phyloP scores from a whole-genome alignment of 64 coral and sea anemone genomes.

The Montipora sp. region DNA sequence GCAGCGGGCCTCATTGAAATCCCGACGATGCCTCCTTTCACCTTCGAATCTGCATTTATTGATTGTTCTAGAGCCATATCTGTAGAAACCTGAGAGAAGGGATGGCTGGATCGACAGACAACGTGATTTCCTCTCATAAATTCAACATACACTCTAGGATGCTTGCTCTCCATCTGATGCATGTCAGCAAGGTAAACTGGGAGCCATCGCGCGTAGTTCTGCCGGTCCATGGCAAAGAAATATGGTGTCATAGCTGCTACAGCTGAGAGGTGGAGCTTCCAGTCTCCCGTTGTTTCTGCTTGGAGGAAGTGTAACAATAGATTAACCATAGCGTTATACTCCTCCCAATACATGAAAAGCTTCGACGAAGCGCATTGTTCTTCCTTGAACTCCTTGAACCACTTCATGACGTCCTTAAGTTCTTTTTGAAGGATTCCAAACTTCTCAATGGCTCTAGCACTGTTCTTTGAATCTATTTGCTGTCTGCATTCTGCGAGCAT shows the following conservation, averaged over 20 bases:
- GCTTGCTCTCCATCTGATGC: too few relatives aligned
- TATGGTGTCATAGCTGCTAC: slow-evolving; percentile 36
- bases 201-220: slow-evolving; percentile 46
- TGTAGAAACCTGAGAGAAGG: too few relatives aligned
- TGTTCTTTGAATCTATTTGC: too few relatives aligned
- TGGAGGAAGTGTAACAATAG: slow-evolving; percentile 34
- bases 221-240: slow-evolving; percentile 52
- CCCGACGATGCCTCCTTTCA: too few relatives aligned
- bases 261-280: slow-evolving; percentile 32
- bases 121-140: neutral
- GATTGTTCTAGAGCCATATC: too few relatives aligned
- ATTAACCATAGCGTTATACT: slow-evolving; percentile 29
- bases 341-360: neutral
- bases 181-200: slow-evolving; percentile 38
- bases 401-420: neutral
- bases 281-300: slow-evolving; percentile 44
- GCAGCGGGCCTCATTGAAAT: too few relatives aligned
- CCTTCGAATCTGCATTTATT: too few relatives aligned
- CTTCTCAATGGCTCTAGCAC: too few relatives aligned
- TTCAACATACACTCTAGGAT: too few relatives aligned
- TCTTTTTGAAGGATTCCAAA: slow-evolving; percentile 1
- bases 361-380: neutral
- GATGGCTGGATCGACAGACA: too few relatives aligned
- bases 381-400: too few relatives aligned
- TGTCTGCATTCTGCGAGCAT: too few relatives aligned